A percentile compares a stretch with the other conserved stretches of the same genome.
phyloP scores from a whole-genome alignment of 2,888 invertebrate genomes.

The Drosophila limbata region DNA sequence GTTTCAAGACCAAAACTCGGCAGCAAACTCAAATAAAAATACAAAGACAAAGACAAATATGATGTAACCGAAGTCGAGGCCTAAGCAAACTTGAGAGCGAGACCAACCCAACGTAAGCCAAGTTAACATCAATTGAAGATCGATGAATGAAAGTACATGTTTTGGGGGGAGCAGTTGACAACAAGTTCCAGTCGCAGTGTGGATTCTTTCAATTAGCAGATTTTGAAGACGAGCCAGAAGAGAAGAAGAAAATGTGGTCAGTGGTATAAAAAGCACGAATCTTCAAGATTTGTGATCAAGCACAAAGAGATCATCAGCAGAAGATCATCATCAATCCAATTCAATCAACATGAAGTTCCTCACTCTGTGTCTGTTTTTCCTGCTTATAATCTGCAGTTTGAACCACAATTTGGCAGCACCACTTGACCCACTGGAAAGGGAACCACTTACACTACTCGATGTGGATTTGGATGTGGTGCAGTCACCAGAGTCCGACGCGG shows the following conservation, averaged over 20 bases:
- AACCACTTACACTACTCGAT: conserved; percentile 64
- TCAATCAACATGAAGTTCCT: conserved; percentile 48
- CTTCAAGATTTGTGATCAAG: conserved; percentile 50
- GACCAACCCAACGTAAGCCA: conserved; percentile 40
- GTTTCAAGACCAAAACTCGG: conserved; percentile 58
- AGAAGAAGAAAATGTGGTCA: conserved; percentile 23
- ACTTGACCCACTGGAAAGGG: conserved; percentile 37
- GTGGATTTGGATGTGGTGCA: conserved; percentile 62
- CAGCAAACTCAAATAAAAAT: conserved; percentile 30
- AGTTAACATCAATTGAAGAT: conserved; percentile 23
- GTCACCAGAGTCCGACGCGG: conserved; percentile 20
- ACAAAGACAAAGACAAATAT: conserved; percentile 64
- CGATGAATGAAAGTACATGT: conserved; percentile 74
- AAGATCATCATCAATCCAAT: conserved; percentile 15
- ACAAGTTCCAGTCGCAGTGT: conserved; percentile 45
- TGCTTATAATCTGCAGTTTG: conserved; percentile 37
- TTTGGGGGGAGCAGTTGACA: conserved; percentile 4
- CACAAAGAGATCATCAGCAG: conserved; percentile 42
- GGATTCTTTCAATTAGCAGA: conserved; percentile 66
- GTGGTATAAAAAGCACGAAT: conserved; percentile 57
- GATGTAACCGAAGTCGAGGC: conserved; percentile 66
- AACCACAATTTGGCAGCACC: conserved; percentile 47
- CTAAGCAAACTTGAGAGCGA: conserved; percentile 53
- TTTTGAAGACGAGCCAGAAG: conserved; percentile 23
- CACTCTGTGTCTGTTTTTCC: conserved; percentile 44